These are phyloP conservation scores for Clivina fossor DNA, from an alignment of 2,888 invertebrate genomes.

Conservation along the genomic window DNA sequence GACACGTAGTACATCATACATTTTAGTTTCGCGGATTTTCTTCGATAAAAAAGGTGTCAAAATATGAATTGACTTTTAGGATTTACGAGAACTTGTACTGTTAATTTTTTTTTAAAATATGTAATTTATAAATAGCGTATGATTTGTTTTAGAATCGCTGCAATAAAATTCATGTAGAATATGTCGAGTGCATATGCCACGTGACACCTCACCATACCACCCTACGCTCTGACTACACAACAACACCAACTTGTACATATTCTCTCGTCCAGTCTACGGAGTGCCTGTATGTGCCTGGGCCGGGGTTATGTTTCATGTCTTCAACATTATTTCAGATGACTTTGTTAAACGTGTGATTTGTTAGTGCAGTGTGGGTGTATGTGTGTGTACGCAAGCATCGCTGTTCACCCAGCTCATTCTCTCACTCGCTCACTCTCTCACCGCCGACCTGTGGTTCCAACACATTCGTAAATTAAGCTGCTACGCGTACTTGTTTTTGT, in stretches of 20 bases:
- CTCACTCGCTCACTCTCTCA: too few relatives aligned
- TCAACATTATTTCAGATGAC: conserved; percentile 33
- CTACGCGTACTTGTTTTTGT: too few relatives aligned
- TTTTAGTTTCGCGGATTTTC: background rate
- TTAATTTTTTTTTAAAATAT: too few relatives aligned
- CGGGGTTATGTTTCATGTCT: conserved; percentile 29
- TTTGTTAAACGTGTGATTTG: conserved; percentile 33
- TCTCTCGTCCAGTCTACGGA: conserved; percentile 9
- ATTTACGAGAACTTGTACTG: too few relatives aligned
- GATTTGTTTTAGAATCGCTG: background rate
- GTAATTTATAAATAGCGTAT: too few relatives aligned
- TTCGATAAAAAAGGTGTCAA: too few relatives aligned
- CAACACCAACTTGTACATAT: background rate
- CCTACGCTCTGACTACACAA: conserved; percentile 1
- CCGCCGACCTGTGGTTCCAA: too few relatives aligned
- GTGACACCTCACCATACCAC: too few relatives aligned
- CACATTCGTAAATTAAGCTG: too few relatives aligned
- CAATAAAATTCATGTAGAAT: background rate
- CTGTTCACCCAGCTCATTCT: background rate
- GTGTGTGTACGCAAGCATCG: conserved; percentile 22
- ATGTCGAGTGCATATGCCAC: too few relatives aligned
- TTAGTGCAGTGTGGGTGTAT: conserved; percentile 27
- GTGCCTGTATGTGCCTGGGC: conserved; percentile 9
- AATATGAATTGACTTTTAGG: too few relatives aligned
- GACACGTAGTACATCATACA: background rate